A percentile compares a stretch with the other conserved stretches of the same genome.
These are phyloP conservation scores for Agrotis puta DNA, from an alignment of 2,888 invertebrate genomes.

Conservation along the genomic window DNA sequence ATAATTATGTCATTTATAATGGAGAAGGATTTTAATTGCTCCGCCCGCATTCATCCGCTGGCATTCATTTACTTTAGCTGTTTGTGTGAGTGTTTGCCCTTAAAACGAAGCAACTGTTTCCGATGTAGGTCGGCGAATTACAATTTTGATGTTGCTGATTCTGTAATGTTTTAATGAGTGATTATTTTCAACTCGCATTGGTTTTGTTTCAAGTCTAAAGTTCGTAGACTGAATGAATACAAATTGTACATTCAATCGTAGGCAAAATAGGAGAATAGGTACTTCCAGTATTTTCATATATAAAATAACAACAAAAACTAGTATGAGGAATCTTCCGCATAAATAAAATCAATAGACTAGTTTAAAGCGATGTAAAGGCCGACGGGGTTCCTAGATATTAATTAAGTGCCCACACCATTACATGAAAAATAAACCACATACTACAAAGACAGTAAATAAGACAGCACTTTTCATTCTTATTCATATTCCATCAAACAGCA, in stretches of 20 bases:
- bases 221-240: background rate
- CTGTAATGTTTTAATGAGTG: background rate
- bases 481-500: slow-evolving; percentile 1
- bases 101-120: slow-evolving; percentile 51
- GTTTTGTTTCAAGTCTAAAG: background rate
- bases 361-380: no score
- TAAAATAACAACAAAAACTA: no score
- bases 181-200: slow-evolving; percentile 2
- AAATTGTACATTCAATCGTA: background rate
- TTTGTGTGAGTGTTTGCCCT: slow-evolving; percentile 25
- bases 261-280: no score
- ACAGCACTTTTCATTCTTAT: background rate
- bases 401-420: no score
- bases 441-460: no score
- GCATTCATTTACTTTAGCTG: slow-evolving; percentile 41
- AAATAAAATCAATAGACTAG: no score
- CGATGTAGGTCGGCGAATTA: slow-evolving; percentile 26
- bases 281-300: no score
- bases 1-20: slow-evolving; percentile 76
- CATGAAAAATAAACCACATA: no score
- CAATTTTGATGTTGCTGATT: background rate
- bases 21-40: slow-evolving; percentile 72
- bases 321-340: no score
- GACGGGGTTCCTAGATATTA: no score
- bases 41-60: slow-evolving; percentile 53